Evolutionary conservation across 2,113 vertebrate species (phyloP).

Genomic region (Nyctibius bracteatus): DNA sequence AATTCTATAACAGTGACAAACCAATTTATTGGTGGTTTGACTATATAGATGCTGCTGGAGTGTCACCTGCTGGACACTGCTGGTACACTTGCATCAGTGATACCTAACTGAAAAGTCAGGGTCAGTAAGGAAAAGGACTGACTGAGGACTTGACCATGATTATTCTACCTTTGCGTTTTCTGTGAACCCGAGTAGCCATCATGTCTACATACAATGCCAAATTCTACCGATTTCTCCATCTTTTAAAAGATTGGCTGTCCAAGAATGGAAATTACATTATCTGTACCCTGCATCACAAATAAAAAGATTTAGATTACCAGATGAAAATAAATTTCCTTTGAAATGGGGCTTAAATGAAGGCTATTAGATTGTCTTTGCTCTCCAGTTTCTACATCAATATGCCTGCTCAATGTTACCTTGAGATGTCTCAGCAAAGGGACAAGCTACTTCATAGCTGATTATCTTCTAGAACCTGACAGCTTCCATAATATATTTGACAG

Average conservation of each 20-base stretch:
- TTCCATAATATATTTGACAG: not conserved
- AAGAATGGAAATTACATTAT: rapidly evolving
- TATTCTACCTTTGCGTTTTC: not conserved
- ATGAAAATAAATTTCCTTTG: not conserved
- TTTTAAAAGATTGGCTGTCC: not conserved
- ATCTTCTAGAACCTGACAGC: not conserved
- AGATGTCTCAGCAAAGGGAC: not conserved
- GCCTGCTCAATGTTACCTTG: not conserved
- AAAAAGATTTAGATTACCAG: not conserved
- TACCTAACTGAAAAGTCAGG: rapidly evolving
- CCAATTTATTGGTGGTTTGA: rapidly evolving
- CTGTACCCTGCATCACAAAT: not conserved
- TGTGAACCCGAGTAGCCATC: not conserved
- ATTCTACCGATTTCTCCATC: rapidly evolving
- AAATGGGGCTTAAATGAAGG: not conserved
- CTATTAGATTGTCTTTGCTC: not conserved
- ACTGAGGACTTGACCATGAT: rapidly evolving
- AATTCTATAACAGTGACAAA: rapidly evolving
- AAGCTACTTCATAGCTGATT: not conserved
- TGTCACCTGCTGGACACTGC: not conserved
- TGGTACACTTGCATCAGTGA: rapidly evolving
- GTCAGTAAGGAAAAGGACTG: not conserved
- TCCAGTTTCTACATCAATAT: not conserved
- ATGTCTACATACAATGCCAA: rapidly evolving
- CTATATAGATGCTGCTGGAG: not conserved